Percentiles rank a stretch among this genome's conserved stretches.
phyloP scores from a whole-genome alignment of 2,797 vertebrate species.

The Acrossocheilus fasciatus region DNA sequence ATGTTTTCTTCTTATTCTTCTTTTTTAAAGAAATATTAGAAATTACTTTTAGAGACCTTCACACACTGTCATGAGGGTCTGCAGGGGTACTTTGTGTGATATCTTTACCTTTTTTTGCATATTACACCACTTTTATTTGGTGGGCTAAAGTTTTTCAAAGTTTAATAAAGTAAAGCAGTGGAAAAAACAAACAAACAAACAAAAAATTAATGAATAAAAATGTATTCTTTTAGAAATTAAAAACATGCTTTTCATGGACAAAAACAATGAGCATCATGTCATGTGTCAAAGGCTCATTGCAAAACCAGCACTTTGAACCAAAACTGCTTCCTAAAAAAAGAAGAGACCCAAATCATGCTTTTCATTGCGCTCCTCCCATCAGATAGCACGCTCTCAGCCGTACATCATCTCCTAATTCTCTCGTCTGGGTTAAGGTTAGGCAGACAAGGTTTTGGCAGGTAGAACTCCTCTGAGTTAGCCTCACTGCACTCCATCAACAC shows the following conservation, averaged over 20 bases:
- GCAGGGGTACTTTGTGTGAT: not conserved
- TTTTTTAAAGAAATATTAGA: not conserved
- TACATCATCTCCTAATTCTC: conserved; percentile 40
- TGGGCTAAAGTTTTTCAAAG: not conserved
- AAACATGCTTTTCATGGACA: not conserved
- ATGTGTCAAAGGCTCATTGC: not conserved
- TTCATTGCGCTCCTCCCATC: conserved; percentile 1
- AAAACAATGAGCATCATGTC: not conserved
- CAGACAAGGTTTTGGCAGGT: conserved; percentile 35
- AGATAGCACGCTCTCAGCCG: conserved; percentile 8
- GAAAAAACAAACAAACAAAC: not conserved
- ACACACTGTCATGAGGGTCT: too few species aligned
- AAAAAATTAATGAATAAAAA: not conserved
- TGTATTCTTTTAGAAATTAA: not conserved
- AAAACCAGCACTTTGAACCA: not conserved
- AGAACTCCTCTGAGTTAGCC: not conserved
- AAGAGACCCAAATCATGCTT: not conserved
- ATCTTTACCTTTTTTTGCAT: not conserved
- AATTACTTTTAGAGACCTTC: not conserved
- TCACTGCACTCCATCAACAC: conserved; percentile 36
- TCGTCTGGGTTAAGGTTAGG: conserved; percentile 17
- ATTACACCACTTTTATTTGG: not conserved
- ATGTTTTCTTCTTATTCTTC: not conserved
- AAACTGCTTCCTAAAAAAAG: not conserved
- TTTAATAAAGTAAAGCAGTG: not conserved